A percentile compares a stretch with the other conserved stretches of the same genome.
phyloP scores from a whole-genome alignment of 2,113 vertebrate species.

The Rhagologus leucostigma region DNA sequence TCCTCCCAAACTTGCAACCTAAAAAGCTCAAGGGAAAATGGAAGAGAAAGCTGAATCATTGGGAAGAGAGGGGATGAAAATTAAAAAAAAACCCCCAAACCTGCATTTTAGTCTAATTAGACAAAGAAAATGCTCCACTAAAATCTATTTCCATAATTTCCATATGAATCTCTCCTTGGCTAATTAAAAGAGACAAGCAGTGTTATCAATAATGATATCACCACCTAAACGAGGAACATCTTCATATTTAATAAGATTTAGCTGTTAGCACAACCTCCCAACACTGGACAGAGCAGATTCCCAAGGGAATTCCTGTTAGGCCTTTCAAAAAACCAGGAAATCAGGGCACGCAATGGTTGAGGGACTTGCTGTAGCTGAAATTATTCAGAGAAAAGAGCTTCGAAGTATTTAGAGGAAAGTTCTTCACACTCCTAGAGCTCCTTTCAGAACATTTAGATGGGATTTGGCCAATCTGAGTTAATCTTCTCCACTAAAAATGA shows the following conservation, averaged over 20 bases:
- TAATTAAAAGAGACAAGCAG: neutral
- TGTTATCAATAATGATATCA: neutral
- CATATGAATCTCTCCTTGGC: neutral
- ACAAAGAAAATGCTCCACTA: neutral
- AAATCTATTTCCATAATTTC: neutral
- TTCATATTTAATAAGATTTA: neutral
- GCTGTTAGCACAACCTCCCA: neutral
- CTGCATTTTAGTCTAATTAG: neutral
- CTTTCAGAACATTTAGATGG: neutral
- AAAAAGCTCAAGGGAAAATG: neutral
- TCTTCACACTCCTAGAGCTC: neutral
- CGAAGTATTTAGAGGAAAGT: neutral
- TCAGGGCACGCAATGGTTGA: neutral
- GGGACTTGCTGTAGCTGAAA: neutral
- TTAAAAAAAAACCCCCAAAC: neutral
- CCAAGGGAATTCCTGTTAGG: neutral
- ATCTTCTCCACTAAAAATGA: neutral
- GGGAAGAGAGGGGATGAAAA: neutral
- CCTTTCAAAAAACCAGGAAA: neutral
- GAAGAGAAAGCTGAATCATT: neutral
- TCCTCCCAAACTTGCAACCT: conserved; percentile 15
- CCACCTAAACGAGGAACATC: neutral
- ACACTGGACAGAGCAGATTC: neutral
- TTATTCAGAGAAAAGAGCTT: neutral
- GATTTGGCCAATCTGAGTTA: neutral